Base-by-base conservation (phyloP, 2,888 invertebrate genomes). In the Leptothorax acervorum region DNA sequence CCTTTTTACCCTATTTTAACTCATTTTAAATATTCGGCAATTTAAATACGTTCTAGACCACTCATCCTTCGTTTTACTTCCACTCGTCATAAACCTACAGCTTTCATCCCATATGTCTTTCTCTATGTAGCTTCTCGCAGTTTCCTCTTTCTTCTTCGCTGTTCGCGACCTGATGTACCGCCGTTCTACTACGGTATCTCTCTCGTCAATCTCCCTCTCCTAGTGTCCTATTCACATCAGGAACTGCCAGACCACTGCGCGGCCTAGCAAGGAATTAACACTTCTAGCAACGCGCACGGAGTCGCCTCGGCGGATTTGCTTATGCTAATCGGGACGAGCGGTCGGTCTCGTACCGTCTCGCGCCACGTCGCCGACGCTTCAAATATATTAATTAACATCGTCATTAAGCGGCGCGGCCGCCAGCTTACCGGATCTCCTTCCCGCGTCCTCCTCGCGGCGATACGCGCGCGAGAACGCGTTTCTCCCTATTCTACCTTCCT, bases 321-420 rank as follows among this genome's bases (percentile, higher is more conserved):
- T 94, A 94, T 94, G 94, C 92, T 94, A 94, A 94, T 94, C 91
- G 91, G 86, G 84, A 90, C 85, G 87, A 89, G 89, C 90, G 87
- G 90, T 89, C 87, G 83, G 42, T 78, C 55, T 78, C 86, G 76
- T 82, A 83, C 82, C 86, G 74, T 85, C 85, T n/a, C 55, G 84
- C 57, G 79, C 73, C 74, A 79, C 87, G 86, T 90, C 88, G 85
- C 89, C 87, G 86, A 90, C 90, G 90, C 82, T 90, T 90, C 94
- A 92, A 94, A 94, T 94, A 94, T 94, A 94, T 94, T 93, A 94
- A 94, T 94, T 94, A 94, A 94, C 94, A 93, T 94, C 93, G 93
- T 93, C 94, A 94, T 94, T 93, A 94, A 94, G 92, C 87, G 70
- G 31, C 81, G 39, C 62, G 71, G 66, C 79, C 83, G 76, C 60